These are phyloP conservation scores for Agrilus planipennis DNA, from an alignment of 1,140 invertebrate species.

Conservation along the genomic window DNA sequence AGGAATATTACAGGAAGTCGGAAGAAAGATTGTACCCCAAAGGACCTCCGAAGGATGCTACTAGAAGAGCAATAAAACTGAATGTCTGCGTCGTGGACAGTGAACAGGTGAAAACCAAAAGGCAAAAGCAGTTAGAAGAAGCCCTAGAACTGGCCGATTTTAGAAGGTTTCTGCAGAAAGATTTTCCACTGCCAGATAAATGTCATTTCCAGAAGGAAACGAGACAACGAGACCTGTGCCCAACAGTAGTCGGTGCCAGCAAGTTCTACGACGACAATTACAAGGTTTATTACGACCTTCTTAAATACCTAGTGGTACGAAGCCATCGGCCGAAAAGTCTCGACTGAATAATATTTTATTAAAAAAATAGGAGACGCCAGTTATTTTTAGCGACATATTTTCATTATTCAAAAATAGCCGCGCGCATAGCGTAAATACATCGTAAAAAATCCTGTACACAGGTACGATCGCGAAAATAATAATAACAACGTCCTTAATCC, in stretches of 20 bases:
- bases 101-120: constrained; percentile 3
- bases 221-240: neutral
- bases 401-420: no score
- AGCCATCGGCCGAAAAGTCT: no score
- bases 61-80: no score
- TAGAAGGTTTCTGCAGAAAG: constrained; percentile 4
- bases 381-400: neutral
- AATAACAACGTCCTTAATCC: no score
- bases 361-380: constrained; percentile 1
- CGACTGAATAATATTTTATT: no score
- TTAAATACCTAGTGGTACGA: no score
- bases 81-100: no score
- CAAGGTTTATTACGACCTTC: constrained; percentile 3
- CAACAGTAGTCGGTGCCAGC: neutral
- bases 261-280: constrained; percentile 2
- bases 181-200: no score
- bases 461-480: no score
- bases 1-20: no score
- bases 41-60: no score
- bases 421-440: neutral
- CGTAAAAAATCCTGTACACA: neutral
- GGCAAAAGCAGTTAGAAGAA: constrained; percentile 4
- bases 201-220: neutral
- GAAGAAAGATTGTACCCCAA: no score
- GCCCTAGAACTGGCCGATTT: constrained; percentile 4